Evolutionary conservation across 2,113 vertebrate genomes (phyloP).

Genomic region (Micronycteris hirsuta): DNA sequence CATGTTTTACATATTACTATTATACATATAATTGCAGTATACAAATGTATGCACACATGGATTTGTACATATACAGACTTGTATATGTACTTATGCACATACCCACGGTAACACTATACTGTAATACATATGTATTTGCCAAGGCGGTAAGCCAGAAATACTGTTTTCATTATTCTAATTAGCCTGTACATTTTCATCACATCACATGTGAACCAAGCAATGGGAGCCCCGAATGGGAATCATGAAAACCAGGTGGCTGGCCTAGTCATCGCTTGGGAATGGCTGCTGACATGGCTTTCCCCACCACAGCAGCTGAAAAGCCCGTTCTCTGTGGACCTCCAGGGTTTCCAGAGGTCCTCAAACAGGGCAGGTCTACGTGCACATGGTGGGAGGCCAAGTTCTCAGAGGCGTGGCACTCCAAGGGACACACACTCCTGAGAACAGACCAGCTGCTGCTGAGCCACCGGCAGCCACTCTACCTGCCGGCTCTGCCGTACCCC

Average conservation of each 20-base stretch:
- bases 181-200: not conserved
- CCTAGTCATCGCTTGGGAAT: not conserved
- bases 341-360: not conserved
- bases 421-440: not conserved
- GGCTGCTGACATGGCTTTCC: not conserved
- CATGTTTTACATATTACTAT: not conserved
- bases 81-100: not conserved
- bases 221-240: not conserved
- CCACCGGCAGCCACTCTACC: rapidly evolving
- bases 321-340: not conserved
- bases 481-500: not conserved
- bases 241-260: too few relatives aligned
- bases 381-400: rapidly evolving
- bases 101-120: not conserved
- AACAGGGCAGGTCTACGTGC: not conserved
- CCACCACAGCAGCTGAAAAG: not conserved
- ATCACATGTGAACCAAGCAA: too few relatives aligned
- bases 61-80: not conserved
- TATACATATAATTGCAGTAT: not conserved
- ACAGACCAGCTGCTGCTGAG: not conserved
- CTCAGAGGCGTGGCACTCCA: rapidly evolving
- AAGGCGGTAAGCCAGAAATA: not conserved
- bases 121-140: not conserved
- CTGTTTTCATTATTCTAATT: not conserved
- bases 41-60: not conserved